Evolutionary conservation across 2,888 invertebrate species (phyloP).

Genomic region (Hirtodrosophila confusa): DNA sequence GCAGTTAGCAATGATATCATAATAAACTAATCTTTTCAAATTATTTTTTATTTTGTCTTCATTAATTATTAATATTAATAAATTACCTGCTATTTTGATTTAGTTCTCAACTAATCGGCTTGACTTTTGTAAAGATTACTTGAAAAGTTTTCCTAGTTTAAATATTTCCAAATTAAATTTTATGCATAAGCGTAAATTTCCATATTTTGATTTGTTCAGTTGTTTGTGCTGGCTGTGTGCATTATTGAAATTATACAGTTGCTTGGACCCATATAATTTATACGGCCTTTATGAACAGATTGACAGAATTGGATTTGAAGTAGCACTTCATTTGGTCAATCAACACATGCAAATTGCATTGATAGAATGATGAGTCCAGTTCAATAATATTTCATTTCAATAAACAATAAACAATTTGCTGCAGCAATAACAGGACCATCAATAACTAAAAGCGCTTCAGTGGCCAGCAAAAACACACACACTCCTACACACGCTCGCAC

Average conservation of each 20-base stretch:
- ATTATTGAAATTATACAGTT: background rate
- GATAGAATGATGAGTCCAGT: background rate
- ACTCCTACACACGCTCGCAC: background rate
- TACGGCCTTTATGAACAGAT: background rate
- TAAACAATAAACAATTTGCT: slow-evolving; percentile 73
- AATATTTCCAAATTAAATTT: too few species aligned
- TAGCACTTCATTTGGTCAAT: slow-evolving; percentile 61
- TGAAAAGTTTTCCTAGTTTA: too few species aligned
- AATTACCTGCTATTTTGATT: too few species aligned
- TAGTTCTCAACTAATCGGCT: too few species aligned
- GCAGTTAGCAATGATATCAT: too few species aligned
- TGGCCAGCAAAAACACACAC: slow-evolving; percentile 6
- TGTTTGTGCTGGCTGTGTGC: too few species aligned
- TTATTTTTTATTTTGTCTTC: too few species aligned
- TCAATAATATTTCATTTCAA: slow-evolving; percentile 62
- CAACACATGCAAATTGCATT: slow-evolving; percentile 70
- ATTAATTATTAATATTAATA: too few species aligned
- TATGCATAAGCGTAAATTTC: too few species aligned
- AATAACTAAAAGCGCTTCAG: slow-evolving; percentile 58
- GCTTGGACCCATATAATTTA: background rate
- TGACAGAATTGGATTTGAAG: slow-evolving; percentile 15
- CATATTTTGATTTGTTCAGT: too few species aligned
- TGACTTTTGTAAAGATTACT: too few species aligned
- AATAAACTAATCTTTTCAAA: too few species aligned
- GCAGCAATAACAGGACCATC: slow-evolving; percentile 57